A percentile compares a stretch with the other conserved stretches of the same genome.
Conservation (phyloP, 1,140 invertebrate genomes). For the Cryptotermes secundus region DNA sequence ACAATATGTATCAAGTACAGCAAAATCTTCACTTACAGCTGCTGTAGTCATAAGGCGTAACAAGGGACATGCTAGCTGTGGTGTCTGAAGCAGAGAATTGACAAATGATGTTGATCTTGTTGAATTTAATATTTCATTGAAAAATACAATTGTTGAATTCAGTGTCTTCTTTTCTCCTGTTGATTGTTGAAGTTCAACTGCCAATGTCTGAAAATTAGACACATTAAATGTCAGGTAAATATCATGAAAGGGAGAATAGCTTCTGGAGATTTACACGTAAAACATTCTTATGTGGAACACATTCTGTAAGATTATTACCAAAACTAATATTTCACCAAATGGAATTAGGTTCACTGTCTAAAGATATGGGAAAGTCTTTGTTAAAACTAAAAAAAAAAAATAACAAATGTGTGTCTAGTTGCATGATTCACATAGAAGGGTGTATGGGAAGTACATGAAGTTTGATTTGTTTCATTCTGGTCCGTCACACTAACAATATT, state of each 20-base stretch:
- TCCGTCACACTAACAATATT: too few species aligned
- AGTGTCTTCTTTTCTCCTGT: neutral
- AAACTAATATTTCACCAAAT: too few species aligned
- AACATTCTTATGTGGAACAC: too few species aligned
- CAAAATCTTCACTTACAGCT: conserved; percentile 42
- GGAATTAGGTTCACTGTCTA: too few species aligned
- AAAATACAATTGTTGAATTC: neutral
- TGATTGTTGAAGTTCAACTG: conserved; percentile 24
- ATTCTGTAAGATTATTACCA: too few species aligned
- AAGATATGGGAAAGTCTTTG: too few species aligned
- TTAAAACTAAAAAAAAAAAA: too few species aligned
- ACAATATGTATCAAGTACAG: neutral
- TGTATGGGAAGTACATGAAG: too few species aligned
- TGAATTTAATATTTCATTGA: neutral
- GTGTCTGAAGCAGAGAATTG: conserved; percentile 31
- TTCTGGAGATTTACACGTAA: too few species aligned
- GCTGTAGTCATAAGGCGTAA: conserved; percentile 49
- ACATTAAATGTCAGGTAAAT: neutral
- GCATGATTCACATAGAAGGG: too few species aligned
- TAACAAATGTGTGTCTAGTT: too few species aligned
- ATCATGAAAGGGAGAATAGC: neutral
- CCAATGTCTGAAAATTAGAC: conserved; percentile 25
- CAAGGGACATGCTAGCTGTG: conserved; percentile 50
- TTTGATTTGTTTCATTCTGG: too few species aligned
- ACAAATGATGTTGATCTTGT: neutral